These are phyloP conservation scores for Tuberolachnus salignus DNA, from an alignment of 2,888 invertebrate genomes.

Conservation along the genomic window DNA sequence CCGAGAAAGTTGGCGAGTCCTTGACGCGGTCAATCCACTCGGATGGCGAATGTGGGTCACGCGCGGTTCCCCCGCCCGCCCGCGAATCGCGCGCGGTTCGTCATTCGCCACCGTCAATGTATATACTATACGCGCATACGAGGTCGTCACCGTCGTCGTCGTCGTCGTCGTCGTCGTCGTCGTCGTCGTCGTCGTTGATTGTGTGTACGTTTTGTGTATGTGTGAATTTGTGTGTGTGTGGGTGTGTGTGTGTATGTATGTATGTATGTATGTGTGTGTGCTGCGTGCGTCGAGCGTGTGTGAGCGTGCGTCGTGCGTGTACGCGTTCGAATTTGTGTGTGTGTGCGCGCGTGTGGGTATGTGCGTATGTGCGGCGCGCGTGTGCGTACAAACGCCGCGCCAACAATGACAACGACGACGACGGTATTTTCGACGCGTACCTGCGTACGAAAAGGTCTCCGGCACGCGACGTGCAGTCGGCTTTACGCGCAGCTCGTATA, in stretches of 20 bases:
- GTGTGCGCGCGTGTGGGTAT: background rate
- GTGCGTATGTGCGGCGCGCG: background rate
- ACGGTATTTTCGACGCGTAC: constrained; percentile 23
- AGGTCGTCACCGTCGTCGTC: constrained; percentile 58
- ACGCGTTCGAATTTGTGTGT: background rate
- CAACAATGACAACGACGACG: constrained; percentile 46
- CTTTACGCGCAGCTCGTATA: background rate
- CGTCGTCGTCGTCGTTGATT: too few relatives aligned
- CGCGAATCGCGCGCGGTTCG: constrained; percentile 52
- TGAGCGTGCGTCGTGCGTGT: background rate
- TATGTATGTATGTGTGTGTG: background rate
- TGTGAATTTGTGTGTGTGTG: background rate
- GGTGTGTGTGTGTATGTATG: background rate
- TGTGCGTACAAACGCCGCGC: constrained; percentile 22
- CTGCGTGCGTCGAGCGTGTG: background rate
- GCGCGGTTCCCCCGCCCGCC: constrained; percentile 58
- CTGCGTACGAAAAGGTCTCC: constrained; percentile 24
- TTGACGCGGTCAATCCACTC: constrained; percentile 56
- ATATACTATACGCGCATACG: constrained; percentile 57
- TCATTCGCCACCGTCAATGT: constrained; percentile 57
- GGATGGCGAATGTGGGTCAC: constrained; percentile 58
- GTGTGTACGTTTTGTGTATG: too few relatives aligned
- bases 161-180: too few relatives aligned
- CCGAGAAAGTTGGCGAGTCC: constrained; percentile 57
- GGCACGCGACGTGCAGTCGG: background rate